Base-by-base conservation (phyloP, 1,140 invertebrate genomes). In the Drosophila cardini region DNA sequence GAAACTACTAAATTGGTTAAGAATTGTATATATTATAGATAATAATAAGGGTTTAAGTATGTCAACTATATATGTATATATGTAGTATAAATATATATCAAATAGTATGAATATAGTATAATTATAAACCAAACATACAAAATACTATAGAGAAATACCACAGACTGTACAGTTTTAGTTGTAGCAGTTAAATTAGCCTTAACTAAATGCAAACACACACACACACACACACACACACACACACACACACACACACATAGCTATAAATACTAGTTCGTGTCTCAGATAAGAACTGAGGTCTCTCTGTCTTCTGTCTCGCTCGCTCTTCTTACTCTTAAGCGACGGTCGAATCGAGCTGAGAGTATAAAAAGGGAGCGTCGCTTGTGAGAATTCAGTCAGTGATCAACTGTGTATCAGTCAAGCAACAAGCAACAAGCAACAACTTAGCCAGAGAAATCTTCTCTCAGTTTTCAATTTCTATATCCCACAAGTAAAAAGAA, bases 361-460 rank as follows among this genome's bases (percentile, higher is more conserved):
- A 18, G 60, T 86, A 86, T 86, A 86, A 82, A 26, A 86, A 82
- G 75, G n/a, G 46, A 13, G 30, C 13, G 9, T 16, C 18, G 13
- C 63, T n/a, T 15, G 43, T 36, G 26, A 65, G 32, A 62, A 18
- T 46, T 52, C 58, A 87, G 65, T 81, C 78, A 85, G 83, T 76
- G 26, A 81, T 63, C 73, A 57, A 77, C 46, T 65, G 53, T 48
- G 55, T 34, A 56, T 48, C 52, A 36, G 42, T 55, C 43, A 2
- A 76, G 58, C 75, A 21, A 57, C 32, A 56, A 55, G 48, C 10
- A 8, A 45, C 8, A 26, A 43, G 11, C 45, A 65, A 61, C 68
- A 34, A 60, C 3, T 16, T 15, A 55, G 36, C 55, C 46, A 56
- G 21, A 34, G 9, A 72, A 57, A 16, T 30, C 36, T 38, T 11